Base-by-base conservation (phyloP, 2,888 invertebrate species). In the Xestia xanthographa region DNA sequence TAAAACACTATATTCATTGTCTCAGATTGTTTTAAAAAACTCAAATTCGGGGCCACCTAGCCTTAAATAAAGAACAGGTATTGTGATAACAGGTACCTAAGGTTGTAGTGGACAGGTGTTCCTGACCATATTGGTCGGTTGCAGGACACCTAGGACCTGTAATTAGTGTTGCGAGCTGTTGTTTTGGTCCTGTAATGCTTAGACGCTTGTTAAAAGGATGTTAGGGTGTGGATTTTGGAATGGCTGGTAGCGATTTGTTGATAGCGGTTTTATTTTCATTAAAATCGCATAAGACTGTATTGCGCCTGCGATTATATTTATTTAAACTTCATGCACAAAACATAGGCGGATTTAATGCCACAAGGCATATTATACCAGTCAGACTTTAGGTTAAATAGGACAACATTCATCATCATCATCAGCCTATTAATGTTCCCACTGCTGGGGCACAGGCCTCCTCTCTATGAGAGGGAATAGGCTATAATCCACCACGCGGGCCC, bases 171-270 rank as follows among this genome's bases (percentile, higher is more conserved):
- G 63, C 69, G 82, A 86, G 79, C 72, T 85, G 86, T 90, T 88
- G 88, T 92, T 93, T 92, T 92, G 88, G 90, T 92, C 90, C 88
- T 91, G 86, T 90, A 87, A 86, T 87, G 88, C 90, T 87, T 90
- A 88, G 87, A 83, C 84, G 86, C 86, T 89, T 84, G 87, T 85
- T 88, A 86, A 85, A 85, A 83, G 87, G 81, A 88, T 77, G 73
- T 77, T 72, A 66, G 75, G 75, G 20, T 50, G 4, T 26, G 9
- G 71, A 2, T 5, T 66, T 50, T n/a, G 56, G 75, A 26, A 78
- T 50, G 22, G 60, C 80, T 66, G 77, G 65, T 26, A 88, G 92
- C 63, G 63, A 1, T 5, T n/a, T 41, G 3, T 14, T 38, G n/a
- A n/a, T n/a, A 41, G 6, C 38, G 14, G 62, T 11, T 1, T 38